Base-by-base conservation (phyloP, 2,113 vertebrate genomes). In the Melanocharis versteri region DNA sequence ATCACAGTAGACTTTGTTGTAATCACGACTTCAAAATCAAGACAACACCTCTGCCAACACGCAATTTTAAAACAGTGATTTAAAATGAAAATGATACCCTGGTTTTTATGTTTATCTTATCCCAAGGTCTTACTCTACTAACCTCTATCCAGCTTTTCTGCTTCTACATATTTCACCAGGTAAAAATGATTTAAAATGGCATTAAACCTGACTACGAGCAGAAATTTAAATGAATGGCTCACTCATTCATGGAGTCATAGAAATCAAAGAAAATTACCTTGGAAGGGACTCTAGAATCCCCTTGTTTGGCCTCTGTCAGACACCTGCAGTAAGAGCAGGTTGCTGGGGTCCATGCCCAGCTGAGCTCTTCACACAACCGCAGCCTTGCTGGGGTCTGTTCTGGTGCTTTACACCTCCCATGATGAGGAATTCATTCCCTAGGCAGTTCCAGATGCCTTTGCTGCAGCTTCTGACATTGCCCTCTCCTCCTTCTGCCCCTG, bases 101-200 rank as follows among this genome's bases (percentile, higher is more conserved):
- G 15, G 22, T 64, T 57, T 75, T 83, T 97, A 90, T 87, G 92
- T 86, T 93, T 92, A 78, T 78, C 60, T 75, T 88, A 70, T 92
- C 81, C 27, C 78, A 84, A 94, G 70, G 75, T 93, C 68, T 94
- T 92, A 95, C 47, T 84, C 77, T 77, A 66, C 58, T 94, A 86
- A 96, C n/a, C 78, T 93, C 76, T 76, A 89, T 73, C 44, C 92
- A 96, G 84, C 33, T 94, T 97, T 94, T 92, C 92, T 87, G n/a
- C 81, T 94, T 91, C 89, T 90, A 33, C 35, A 1, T 97, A 94
- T 97, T 96, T 95, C 68, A 78, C 73, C 71, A 33, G 68, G 33
- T n/a, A 89, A 94, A 95, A 84, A 62, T 57, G 14, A 93, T 88
- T 77, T 95, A 81, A 89, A 96, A 92, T 39, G 31, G 37, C 81